Base-by-base conservation (phyloP, 30 jellyfish, hydroid and myxozoan genomes). In the Rhopilema esculentum region DNA sequence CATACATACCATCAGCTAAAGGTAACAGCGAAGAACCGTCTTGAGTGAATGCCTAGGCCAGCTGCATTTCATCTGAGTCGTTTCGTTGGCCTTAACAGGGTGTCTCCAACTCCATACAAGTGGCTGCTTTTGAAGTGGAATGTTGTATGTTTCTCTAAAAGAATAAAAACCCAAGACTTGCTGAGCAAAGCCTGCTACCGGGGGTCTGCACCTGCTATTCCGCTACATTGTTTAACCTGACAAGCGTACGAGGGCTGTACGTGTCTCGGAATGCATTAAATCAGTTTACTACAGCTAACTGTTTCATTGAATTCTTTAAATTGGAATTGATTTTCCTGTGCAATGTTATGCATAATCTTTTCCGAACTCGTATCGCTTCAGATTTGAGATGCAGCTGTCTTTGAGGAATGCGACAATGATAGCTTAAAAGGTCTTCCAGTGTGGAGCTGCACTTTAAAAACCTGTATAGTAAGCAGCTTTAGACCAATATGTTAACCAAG, bases 171-270 rank as follows among this genome's bases (percentile, higher is more conserved):
- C 24, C 87, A 71, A 26, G 82, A 71, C 87, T 20, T 77, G 87
- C 87, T 77, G 75, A 51, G 62, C 23, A 27, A n/a, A 6, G 22
- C 28, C 7, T 49, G n/a, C n/a, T n/a, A 26, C 87, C 87, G 87
- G 87, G 87, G 87, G 87, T 28, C 18, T 49, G 31, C 87, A 77
- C 76, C 87, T 77, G 87, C 77, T 30, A 24, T 24, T 4, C 73
- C 76, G 62, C 22, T 77, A 23, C 87, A 48, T 77, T 77, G 87
- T 77, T 77, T 77, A 77, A 52, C 27, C 27, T 26, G 76, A 63
- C 62, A 51, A 50, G 62, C 57, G 65, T 7, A 64, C 27, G 16
- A 51, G 75, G 62, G 73, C 40, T 27, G 8, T 71, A 62, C 82
- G 12, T 31, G 87, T 77, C 66, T 50, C 30, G 66, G 75, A 77